Conservation (phyloP, 2,797 vertebrate species). For the Prunella strophiata region DNA sequence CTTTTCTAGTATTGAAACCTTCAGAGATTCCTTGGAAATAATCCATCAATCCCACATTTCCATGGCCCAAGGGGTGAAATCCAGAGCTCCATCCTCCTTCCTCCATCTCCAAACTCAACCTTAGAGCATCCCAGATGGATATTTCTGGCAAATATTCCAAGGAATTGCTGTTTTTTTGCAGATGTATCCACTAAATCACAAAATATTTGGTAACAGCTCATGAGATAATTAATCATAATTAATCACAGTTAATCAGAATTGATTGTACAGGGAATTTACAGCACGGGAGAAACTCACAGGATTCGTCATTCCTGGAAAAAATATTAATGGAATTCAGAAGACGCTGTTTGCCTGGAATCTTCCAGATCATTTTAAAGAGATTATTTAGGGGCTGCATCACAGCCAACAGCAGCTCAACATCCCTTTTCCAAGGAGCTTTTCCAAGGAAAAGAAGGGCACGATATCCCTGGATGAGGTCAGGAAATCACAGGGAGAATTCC, state of each 20-base stretch:
- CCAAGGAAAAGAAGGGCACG: not conserved
- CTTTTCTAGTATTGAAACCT: not conserved
- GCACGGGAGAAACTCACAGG: accelerated
- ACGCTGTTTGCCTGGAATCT: accelerated
- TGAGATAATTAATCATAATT: not conserved
- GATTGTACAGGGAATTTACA: accelerated
- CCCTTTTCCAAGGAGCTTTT: not conserved
- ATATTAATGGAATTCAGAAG: not conserved
- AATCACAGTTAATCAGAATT: not conserved
- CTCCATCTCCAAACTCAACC: not conserved
- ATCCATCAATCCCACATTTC: not conserved
- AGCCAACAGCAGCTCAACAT: not conserved
- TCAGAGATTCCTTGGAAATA: not conserved
- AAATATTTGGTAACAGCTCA: not conserved
- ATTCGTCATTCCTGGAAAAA: not conserved
- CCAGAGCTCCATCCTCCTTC: not conserved
- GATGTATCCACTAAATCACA: accelerated
- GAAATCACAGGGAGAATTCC: conserved; percentile 21
- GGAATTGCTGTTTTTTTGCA: accelerated
- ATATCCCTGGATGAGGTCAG: not conserved
- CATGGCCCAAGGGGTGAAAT: accelerated
- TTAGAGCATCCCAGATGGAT: not conserved
- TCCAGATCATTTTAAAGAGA: not conserved
- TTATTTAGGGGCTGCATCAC: not conserved
- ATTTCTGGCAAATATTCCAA: not conserved